Evolutionary conservation across 1,140 invertebrate species (phyloP), one percentile per base, ranked within the genome.

Genomic region (Bombus cullumanus): DNA sequence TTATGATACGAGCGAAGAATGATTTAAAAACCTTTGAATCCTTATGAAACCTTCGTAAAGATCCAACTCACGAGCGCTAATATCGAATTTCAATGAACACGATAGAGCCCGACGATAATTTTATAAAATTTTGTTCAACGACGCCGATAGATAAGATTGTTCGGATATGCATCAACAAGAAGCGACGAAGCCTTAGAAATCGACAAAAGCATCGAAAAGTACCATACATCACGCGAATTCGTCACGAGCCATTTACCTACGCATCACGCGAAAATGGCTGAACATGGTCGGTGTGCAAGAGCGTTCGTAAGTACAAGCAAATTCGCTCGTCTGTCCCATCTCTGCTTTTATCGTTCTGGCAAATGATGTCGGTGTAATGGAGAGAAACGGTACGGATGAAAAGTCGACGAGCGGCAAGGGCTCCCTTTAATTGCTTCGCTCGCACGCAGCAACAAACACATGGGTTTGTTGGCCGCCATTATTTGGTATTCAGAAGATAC

Each of bases 401-500:
- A 83, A 83, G n/a, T 74, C 43, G 34, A 37, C 39, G 57, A 41
- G n/a, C 18, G 22, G 25, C 31, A 47, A 41, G 81, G 39, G 47
- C 13, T 78, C 22, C 53, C 62, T 83, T 78, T 83, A 83, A 83
- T 83, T 83, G 64, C 81, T 53, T 39, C 62, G 64, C 74, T 83
- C 12, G 62, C 62, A 68, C 34, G 81, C 28, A 28, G n/a, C 81
- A 8, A 39, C 62, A 34, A 78, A 83, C 74, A 57, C 43, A 47
- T 31, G 34, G 34, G 64, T 69, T 69, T 77, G 68, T 77, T 34
- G 43, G 62, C 53, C 31, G 69, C 77, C 43, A 78, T 89, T 89
- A 89, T 89, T 89, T 75, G 83, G 62, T 78, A 89, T 89, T 89
- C 88, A 76, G 41, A n/a, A 79, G 75, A 86, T 86, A 79, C 81